Evolutionary conservation across 2,888 invertebrate genomes (phyloP), one percentile per base, ranked within the genome.

Genomic region (Dryobota labecula): DNA sequence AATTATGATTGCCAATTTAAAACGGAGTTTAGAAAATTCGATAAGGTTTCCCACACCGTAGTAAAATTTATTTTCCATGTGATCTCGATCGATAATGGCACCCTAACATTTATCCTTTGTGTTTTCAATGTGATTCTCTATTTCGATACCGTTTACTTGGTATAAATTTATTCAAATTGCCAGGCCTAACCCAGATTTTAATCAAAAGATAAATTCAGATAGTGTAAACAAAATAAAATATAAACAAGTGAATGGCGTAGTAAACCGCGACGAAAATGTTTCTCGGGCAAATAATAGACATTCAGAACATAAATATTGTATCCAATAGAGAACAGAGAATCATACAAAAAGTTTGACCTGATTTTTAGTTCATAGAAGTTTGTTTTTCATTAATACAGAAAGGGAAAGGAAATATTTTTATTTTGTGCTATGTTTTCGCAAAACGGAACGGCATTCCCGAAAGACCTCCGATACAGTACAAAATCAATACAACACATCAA

Each of bases 1-100:
- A 81, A 83, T 83, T 84, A 78, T 80, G 73, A 85, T 81, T 81
- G 73, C 70, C 82, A 81, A 85, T 85, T 85, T 84, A 84, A 84
- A 85, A 72, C 13, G 63, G 70, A 73, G 83, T 75, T 80, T 72
- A 72, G 81, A 62, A 80, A 81, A 78, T 81, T 78, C 66, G 70
- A 76, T 66, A 69, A 69, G 63, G 81, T 18, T 69, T 24, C 41
- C 76, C 73, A 68, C 69, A 73, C 45, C 49, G 66, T 69, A 70
- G 70, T 76, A 65, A 73, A 82, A 79, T 71, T 82, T 86, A 74
- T 77, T 84, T 86, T 77, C 71, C 75, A 78, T 65, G 62, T 73
- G 72, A 56, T 70, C 56, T 57, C 71, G 63, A 83, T 84, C 78
- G 69, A 84, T 84, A 82, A 70, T 70, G 57, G 57, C 58, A 18